Conservation (phyloP, 92 coral and sea anemone genomes). For the Paragorgia papillata region DNA sequence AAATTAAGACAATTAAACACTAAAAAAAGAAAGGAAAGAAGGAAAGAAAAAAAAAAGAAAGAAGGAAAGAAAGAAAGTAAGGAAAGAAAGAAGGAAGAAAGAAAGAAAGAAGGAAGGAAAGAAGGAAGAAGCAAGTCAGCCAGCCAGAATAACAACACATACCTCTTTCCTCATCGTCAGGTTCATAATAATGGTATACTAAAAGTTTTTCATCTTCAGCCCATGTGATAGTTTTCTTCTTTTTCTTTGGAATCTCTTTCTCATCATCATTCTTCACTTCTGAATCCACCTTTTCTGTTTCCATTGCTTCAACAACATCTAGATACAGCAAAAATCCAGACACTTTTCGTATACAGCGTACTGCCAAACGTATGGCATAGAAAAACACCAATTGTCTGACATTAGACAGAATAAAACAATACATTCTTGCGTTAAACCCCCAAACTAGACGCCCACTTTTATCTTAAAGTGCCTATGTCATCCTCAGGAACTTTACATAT, state of each 20-base stretch:
- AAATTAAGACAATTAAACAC: too few species aligned
- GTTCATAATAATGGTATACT: conserved; percentile 84
- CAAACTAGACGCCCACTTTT: too few species aligned
- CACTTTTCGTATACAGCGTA: too few species aligned
- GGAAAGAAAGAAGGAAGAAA: neutral
- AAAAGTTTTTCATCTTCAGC: conserved; percentile 84
- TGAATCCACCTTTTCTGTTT: neutral
- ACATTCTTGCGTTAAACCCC: too few species aligned
- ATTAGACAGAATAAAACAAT: neutral
- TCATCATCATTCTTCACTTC: conserved; percentile 10
- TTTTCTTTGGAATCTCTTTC: conserved; percentile 76
- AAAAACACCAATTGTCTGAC: neutral
- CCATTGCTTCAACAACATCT: conserved; percentile 2
- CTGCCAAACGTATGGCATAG: neutral
- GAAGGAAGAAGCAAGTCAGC: neutral
- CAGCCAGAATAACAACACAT: neutral
- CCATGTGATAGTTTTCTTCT: conserved; percentile 72
- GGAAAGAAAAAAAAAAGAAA: neutral
- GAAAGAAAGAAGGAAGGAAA: neutral
- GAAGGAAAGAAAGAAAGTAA: neutral
- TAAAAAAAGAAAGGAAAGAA: too few species aligned
- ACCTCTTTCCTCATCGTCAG: conserved; percentile 98
- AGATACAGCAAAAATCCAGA: neutral
- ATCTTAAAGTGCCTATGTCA: too few species aligned
- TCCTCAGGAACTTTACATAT: too few species aligned